A percentile compares a stretch with the other conserved stretches of the same genome.
Conservation (phyloP, 2,888 invertebrate species). For the Drosophila subsilvestris region DNA sequence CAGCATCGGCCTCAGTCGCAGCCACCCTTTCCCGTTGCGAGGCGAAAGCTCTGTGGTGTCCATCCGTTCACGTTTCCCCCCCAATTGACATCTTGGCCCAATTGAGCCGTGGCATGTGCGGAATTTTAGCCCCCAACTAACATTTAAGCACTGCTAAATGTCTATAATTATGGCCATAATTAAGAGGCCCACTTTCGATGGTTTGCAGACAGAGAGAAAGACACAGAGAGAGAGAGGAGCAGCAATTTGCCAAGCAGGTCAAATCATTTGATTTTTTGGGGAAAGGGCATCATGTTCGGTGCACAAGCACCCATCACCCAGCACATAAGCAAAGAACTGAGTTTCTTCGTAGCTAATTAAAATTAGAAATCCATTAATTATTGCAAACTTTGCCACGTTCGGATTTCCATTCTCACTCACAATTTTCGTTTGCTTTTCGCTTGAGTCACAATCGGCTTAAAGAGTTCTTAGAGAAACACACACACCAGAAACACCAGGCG, state of each 20-base stretch:
- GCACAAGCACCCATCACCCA: too few relatives aligned
- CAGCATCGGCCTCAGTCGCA: not conserved
- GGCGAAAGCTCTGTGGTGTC: conserved; percentile 22
- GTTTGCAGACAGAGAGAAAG: not conserved
- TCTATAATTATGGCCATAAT: conserved; percentile 35
- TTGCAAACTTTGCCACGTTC: conserved; percentile 8
- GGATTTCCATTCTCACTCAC: conserved; percentile 8
- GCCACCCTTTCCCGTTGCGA: not conserved
- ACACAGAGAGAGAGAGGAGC: conserved; percentile 1
- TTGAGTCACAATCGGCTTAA: conserved; percentile 31
- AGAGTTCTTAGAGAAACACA: conserved; percentile 28
- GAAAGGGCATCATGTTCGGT: conserved; percentile 12
- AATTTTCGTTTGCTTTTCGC: conserved; percentile 1
- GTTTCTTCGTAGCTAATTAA: conserved; percentile 2
- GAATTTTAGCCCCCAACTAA: conserved; percentile 34
- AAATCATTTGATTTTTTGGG: conserved; percentile 5
- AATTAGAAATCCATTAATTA: conserved; percentile 33
- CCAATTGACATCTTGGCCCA: conserved; percentile 30
- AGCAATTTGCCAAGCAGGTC: conserved; percentile 33
- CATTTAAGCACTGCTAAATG: conserved; percentile 34
- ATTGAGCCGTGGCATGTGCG: conserved; percentile 19
- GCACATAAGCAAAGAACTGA: not conserved
- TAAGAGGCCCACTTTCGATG: conserved; percentile 31
- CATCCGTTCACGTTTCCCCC: conserved; percentile 7
- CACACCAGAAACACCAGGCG: conserved; percentile 34